Conservation (phyloP, 2,888 invertebrate genomes). For the Himalopsyche anomala region DNA sequence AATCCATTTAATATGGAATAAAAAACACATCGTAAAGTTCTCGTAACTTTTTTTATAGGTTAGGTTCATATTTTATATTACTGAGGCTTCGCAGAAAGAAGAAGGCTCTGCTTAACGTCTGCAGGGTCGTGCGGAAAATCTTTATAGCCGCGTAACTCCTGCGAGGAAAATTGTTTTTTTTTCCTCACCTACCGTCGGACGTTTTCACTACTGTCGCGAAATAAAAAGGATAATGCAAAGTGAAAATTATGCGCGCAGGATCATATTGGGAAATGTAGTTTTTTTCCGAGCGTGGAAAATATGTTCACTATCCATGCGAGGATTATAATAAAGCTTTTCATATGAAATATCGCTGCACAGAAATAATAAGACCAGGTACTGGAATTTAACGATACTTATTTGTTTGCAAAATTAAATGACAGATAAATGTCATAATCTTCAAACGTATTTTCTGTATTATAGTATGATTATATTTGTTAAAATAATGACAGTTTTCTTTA, state of each 20-base stretch:
- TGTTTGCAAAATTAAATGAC: too few species aligned
- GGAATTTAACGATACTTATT: too few species aligned
- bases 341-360: background rate
- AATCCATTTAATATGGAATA: too few species aligned
- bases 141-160: conserved; percentile 21
- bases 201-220: conserved; percentile 20
- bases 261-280: conserved; percentile 31
- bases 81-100: background rate
- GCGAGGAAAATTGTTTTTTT: conserved; percentile 26
- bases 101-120: conserved; percentile 20
- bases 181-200: conserved; percentile 19
- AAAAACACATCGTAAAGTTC: background rate
- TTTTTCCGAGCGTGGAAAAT: conserved; percentile 22
- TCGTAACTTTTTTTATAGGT: background rate
- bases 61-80: conserved; percentile 21
- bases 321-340: background rate
- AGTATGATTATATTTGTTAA: too few species aligned
- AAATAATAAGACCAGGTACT: too few species aligned
- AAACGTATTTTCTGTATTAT: too few species aligned
- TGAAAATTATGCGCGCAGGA: conserved; percentile 23
- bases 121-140: conserved; percentile 11
- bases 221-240: conserved; percentile 31
- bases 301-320: conserved; percentile 14
- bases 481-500: too few species aligned
- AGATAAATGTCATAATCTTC: too few species aligned